Evolutionary conservation across 2,888 invertebrate species (phyloP).

Genomic region (Lasiommata megera): DNA sequence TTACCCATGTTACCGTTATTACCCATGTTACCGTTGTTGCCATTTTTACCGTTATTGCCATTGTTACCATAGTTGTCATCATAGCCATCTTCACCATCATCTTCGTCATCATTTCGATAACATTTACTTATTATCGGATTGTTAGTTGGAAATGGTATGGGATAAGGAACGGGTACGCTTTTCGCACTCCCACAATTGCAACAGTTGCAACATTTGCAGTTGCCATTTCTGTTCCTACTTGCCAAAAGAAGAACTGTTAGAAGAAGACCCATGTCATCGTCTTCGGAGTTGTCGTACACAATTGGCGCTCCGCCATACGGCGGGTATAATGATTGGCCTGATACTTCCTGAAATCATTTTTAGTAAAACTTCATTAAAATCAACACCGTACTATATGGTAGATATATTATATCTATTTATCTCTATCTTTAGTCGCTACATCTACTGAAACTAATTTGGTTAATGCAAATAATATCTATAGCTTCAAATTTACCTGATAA

Average conservation of each 20-base stretch:
- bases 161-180: conserved; percentile 55
- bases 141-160: conserved; percentile 55
- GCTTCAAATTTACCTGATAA: conserved; percentile 15
- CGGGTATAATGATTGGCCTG: conserved; percentile 33
- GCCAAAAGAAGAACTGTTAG: conserved; percentile 54
- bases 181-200: conserved; percentile 41
- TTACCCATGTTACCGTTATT: not conserved
- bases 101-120: conserved; percentile 25
- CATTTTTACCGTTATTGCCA: not conserved
- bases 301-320: conserved; percentile 43
- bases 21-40: not conserved
- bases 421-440: not conserved
- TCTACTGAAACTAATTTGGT: not conserved
- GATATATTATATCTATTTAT: not conserved
- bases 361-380: conserved; percentile 13
- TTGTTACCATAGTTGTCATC: not conserved
- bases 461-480: not conserved
- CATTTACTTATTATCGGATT: conserved; percentile 44
- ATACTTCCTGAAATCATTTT: conserved; percentile 37
- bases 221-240: conserved; percentile 41
- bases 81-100: conserved; percentile 14
- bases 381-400: not conserved
- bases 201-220: conserved; percentile 41
- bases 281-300: conserved; percentile 40
- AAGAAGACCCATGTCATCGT: conserved; percentile 56